These are phyloP conservation scores for Tautogolabrus adspersus DNA, from an alignment of 2,113 vertebrate species.

Conservation along the genomic window DNA sequence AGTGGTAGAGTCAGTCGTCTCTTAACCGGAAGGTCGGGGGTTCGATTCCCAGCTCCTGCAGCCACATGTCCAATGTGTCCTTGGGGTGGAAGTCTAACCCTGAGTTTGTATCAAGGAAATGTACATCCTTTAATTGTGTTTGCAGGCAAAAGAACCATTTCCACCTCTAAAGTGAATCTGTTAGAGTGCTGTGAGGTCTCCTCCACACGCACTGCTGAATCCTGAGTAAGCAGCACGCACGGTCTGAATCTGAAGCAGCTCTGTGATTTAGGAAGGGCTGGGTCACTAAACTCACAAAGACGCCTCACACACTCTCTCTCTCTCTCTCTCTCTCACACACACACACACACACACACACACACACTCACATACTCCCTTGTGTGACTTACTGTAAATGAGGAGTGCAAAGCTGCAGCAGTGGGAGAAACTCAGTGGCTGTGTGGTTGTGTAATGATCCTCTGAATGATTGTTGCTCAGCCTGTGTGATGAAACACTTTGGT, in stretches of 20 bases:
- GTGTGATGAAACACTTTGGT: not conserved
- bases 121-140: no score
- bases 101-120: no score
- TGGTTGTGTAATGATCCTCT: not conserved
- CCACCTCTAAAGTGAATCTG: not conserved
- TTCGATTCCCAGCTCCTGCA: no score
- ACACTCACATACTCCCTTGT: not conserved
- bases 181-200: not conserved
- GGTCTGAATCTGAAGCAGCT: conserved; percentile 19
- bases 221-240: conserved; percentile 27
- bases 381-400: conserved; percentile 14
- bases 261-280: conserved; percentile 22
- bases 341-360: not conserved
- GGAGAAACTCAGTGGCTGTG: not conserved
- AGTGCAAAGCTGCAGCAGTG: not conserved
- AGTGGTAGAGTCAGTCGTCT: no score
- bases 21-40: no score
- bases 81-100: no score
- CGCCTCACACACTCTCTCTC: no score
- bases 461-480: not conserved
- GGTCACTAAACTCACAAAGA: conserved; percentile 24
- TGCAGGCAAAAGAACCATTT: not conserved
- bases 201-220: conserved; percentile 4
- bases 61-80: no score
- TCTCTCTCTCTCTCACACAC: no score